Conservation (phyloP, 2,113 vertebrate genomes). For the Brevimyrus niger region DNA sequence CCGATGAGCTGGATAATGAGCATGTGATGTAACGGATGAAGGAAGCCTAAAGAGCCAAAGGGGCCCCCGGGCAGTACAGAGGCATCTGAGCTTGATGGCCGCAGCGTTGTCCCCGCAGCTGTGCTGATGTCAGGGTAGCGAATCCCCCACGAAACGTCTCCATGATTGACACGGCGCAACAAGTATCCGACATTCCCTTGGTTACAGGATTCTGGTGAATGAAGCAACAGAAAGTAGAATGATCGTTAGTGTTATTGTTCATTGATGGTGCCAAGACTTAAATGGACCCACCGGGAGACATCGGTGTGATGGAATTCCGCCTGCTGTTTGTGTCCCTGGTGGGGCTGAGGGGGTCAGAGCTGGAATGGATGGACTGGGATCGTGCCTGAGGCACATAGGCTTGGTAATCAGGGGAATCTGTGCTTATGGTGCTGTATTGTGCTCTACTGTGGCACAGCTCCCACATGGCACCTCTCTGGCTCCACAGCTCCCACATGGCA, state of each 20-base stretch:
- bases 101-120: neutral
- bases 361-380: neutral
- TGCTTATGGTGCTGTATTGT: neutral
- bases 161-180: neutral
- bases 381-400: neutral
- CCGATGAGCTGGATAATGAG: constrained; percentile 16
- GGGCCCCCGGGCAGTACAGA: neutral
- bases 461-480: neutral
- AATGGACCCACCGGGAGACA: neutral
- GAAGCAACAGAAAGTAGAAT: neutral
- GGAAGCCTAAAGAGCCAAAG: neutral
- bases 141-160: neutral
- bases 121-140: neutral
- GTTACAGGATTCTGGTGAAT: neutral
- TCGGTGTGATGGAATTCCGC: neutral
- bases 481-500: neutral
- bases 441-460: neutral
- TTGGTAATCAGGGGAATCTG: neutral
- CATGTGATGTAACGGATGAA: constrained; percentile 6
- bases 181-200: neutral
- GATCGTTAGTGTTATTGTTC: neutral
- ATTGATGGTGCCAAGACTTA: neutral
- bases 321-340: neutral
- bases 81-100: neutral
- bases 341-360: neutral